These are phyloP conservation scores for Orientallactaga sibirica DNA, from an alignment of 2,797 vertebrate genomes.

Conservation along the genomic window DNA sequence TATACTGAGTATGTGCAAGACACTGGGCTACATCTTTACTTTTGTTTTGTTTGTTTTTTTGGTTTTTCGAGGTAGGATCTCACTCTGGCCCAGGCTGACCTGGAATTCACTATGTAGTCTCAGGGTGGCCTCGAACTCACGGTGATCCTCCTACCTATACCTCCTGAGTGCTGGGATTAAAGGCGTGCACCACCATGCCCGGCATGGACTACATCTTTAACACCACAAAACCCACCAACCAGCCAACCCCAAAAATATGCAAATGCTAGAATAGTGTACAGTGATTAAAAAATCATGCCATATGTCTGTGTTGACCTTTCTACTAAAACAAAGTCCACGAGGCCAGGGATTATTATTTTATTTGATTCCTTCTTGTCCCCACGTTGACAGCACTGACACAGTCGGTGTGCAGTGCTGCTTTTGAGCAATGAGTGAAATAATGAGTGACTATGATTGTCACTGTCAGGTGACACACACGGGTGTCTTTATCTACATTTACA, in stretches of 20 bases:
- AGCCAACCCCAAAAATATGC: neutral
- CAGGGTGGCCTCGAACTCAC: too few species aligned
- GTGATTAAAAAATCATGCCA: neutral
- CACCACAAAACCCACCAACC: neutral
- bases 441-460: neutral
- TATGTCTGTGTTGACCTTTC: neutral
- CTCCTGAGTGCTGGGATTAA: too few species aligned
- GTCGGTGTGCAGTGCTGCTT: neutral
- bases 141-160: too few species aligned
- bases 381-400: neutral
- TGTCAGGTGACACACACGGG: neutral
- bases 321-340: neutral
- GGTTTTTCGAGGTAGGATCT: too few species aligned
- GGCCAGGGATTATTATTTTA: neutral
- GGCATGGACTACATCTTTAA: neutral
- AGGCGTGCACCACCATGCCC: too few species aligned
- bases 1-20: neutral
- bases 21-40: neutral
- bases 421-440: neutral
- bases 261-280: neutral
- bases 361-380: neutral
- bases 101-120: too few species aligned
- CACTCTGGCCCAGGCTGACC: too few species aligned
- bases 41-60: too few species aligned
- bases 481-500: neutral